phyloP scores from a whole-genome alignment of 2,797 vertebrate genomes.

The Austrolebias charrua region DNA sequence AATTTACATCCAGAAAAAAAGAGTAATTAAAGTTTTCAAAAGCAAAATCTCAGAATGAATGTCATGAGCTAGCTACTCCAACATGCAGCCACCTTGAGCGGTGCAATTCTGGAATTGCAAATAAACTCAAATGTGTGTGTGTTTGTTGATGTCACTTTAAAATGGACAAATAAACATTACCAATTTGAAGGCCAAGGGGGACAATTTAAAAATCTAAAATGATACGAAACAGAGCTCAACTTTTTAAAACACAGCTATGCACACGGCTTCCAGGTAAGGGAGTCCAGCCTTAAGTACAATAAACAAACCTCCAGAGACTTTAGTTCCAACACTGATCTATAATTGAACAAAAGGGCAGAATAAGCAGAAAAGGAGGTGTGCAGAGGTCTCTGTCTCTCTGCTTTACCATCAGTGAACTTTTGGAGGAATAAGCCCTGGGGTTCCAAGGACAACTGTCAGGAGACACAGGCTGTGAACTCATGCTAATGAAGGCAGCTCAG shows the following conservation, averaged over 20 bases:
- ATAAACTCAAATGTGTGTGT: no score
- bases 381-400: slow-evolving; percentile 53
- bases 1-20: no score
- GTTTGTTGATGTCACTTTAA: no score
- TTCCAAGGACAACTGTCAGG: slow-evolving; percentile 85
- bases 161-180: no score
- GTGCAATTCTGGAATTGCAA: no score
- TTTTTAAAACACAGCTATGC: slow-evolving; percentile 19
- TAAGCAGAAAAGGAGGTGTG: slow-evolving; percentile 49
- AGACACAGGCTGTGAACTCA: slow-evolving; percentile 79
- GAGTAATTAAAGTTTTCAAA: no score
- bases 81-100: no score
- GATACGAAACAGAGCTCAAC: not conserved
- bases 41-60: no score
- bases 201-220: no score
- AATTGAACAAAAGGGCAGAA: slow-evolving; percentile 72
- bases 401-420: slow-evolving; percentile 73
- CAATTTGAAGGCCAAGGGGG: no score
- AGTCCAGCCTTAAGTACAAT: slow-evolving; percentile 36
- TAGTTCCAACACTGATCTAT: slow-evolving; percentile 63
- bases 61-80: no score
- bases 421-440: slow-evolving; percentile 74
- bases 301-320: slow-evolving; percentile 49
- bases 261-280: slow-evolving; percentile 13
- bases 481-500: slow-evolving; percentile 84